A percentile compares a stretch with the other conserved stretches of the same genome.
These are phyloP conservation scores for Catocala fraxini DNA, from an alignment of 2,888 invertebrate genomes.

Conservation along the genomic window DNA sequence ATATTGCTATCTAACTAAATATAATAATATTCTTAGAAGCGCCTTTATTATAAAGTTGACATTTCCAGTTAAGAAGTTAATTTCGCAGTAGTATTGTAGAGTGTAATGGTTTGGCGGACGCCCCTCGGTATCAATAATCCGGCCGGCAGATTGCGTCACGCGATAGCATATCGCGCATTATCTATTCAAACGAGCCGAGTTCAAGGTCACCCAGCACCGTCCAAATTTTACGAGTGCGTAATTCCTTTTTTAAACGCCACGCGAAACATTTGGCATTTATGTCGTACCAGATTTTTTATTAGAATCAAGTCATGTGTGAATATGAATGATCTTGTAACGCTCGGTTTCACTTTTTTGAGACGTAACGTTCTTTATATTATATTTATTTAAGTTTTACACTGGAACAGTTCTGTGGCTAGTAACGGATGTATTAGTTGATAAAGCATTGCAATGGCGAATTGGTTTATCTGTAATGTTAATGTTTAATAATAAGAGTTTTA, in stretches of 20 bases:
- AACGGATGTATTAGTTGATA: no score
- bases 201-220: constrained; percentile 40
- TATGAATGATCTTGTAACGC: neutral
- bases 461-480: no score
- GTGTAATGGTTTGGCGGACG: constrained; percentile 17
- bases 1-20: no score
- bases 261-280: constrained; percentile 5
- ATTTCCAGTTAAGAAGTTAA: neutral
- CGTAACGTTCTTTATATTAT: neutral
- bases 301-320: neutral
- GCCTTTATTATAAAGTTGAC: no score
- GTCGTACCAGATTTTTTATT: neutral
- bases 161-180: constrained; percentile 46
- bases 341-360: neutral
- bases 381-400: no score
- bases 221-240: constrained; percentile 31
- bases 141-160: constrained; percentile 37
- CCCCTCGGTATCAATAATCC: constrained; percentile 34
- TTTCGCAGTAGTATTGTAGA: constrained; percentile 13
- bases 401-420: no score
- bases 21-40: no score
- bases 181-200: constrained; percentile 40
- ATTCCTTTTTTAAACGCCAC: constrained; percentile 20
- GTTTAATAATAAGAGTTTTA: no score
- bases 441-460: no score